phyloP scores from a whole-genome alignment of 2,888 invertebrate species.

The Spisula subtruncata region DNA sequence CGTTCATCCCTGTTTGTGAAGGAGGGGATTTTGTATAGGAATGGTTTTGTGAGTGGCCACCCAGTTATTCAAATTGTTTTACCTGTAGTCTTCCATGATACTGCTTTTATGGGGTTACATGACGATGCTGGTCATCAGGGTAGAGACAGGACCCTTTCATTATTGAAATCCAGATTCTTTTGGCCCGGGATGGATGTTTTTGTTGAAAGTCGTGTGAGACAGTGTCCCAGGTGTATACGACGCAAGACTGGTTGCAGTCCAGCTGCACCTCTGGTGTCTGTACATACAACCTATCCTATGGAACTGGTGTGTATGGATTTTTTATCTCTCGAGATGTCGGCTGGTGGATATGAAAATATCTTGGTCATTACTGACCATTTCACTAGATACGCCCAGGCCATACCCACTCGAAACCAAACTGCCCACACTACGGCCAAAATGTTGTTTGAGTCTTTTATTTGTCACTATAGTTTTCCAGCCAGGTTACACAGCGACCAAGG shows the following conservation, averaged over 20 bases:
- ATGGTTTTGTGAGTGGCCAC: not conserved
- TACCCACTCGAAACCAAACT: too few species aligned
- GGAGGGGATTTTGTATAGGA: not conserved
- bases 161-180: not conserved
- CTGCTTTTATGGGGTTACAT: not conserved
- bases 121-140: slow-evolving; percentile 31
- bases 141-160: not conserved
- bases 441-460: too few species aligned
- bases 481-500: too few species aligned
- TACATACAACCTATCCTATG: too few species aligned
- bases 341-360: too few species aligned
- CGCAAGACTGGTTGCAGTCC: not conserved
- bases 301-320: too few species aligned
- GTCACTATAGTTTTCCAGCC: too few species aligned
- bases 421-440: too few species aligned
- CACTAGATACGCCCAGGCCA: too few species aligned
- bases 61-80: slow-evolving; percentile 21
- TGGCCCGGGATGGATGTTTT: not conserved
- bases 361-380: too few species aligned
- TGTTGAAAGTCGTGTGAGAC: not conserved
- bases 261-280: not conserved
- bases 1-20: not conserved
- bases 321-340: too few species aligned
- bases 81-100: not conserved
- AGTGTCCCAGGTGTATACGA: not conserved